Conservation (phyloP, 2,888 invertebrate species). For the Dicyrtomina minuta region DNA sequence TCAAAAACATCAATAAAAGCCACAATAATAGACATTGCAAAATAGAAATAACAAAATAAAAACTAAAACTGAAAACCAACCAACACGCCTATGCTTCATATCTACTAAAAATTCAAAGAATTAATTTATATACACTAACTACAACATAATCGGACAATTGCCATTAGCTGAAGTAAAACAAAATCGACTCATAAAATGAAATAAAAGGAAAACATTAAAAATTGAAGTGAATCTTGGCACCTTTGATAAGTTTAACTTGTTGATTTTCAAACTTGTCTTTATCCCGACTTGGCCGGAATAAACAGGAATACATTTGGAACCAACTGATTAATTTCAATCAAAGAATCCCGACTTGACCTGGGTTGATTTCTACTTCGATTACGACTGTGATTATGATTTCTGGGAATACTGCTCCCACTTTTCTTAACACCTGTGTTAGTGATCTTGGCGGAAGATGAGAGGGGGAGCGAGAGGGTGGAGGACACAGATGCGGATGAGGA, state of each 20-base stretch:
- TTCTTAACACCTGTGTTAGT: background rate
- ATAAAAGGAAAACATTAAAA: background rate
- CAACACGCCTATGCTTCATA: no score
- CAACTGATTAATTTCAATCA: constrained; percentile 42
- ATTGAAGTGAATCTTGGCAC: constrained; percentile 26
- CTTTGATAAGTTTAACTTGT: constrained; percentile 52
- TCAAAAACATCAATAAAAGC: background rate
- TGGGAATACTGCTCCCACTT: no score
- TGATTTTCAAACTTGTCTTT: constrained; percentile 49
- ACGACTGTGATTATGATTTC: no score
- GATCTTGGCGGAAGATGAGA: background rate
- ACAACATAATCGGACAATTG: no score
- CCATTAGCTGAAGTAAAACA: no score
- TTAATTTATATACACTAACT: no score
- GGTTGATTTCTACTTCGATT: no score
- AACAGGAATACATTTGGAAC: constrained; percentile 34
- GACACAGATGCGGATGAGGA: background rate
- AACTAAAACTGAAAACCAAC: no score
- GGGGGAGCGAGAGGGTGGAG: no score
- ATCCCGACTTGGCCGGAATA: constrained; percentile 37
- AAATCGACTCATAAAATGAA: background rate
- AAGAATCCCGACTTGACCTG: constrained; percentile 35
- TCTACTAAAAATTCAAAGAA: no score
- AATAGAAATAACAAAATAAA: no score
- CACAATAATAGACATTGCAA: no score